Evolutionary conservation across 2,113 vertebrate species (phyloP), one percentile per base, ranked within the genome.

Genomic region (Fulmarus glacialis): DNA sequence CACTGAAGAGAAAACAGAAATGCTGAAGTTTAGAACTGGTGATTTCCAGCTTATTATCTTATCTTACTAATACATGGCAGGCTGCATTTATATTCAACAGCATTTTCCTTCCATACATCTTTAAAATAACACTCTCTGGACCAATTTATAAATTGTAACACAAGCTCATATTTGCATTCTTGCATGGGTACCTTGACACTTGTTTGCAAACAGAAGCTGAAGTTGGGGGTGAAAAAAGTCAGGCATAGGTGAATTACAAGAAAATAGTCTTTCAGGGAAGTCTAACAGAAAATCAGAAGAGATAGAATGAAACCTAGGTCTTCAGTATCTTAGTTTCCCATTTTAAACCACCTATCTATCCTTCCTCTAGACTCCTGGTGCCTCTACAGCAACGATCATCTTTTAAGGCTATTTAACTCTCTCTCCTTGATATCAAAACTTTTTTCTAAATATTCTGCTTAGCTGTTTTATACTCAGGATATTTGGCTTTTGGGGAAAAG

Each of bases 281-380:
- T 36, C 19, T 73, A 45, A 24, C 4, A 70, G 23, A 93, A 90
- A 72, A 81, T 8, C 7, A 4, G 27, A 75, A 87, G 27, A 70
- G 7, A 26, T 0, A 24, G 8, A 80, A 58, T 34, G 15, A 75
- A 78, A 40, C 5, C 8, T 1, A 45, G 4, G 7, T 24, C n/a
- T 78, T 60, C 3, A 43, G 22, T 4, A 3, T 23, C 14, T 29
- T 43, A 17, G 13, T 43, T 89, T 73, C 34, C 27, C 16, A 26
- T 43, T 66, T 88, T 58, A 88, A 84, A 50, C 20, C 11, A 36
- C 4, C 2, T 40, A 16, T 38, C 12, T 20, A 36, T 22, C 14
- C 20, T 68, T 83, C 52, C 60, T 63, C 30, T 60, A 72, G 26
- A 38, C 15, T 80, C 38, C 4, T 67, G 6, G 6, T 89, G 18